Conservation (phyloP, 2,797 vertebrate genomes). For the Falco berigora region DNA sequence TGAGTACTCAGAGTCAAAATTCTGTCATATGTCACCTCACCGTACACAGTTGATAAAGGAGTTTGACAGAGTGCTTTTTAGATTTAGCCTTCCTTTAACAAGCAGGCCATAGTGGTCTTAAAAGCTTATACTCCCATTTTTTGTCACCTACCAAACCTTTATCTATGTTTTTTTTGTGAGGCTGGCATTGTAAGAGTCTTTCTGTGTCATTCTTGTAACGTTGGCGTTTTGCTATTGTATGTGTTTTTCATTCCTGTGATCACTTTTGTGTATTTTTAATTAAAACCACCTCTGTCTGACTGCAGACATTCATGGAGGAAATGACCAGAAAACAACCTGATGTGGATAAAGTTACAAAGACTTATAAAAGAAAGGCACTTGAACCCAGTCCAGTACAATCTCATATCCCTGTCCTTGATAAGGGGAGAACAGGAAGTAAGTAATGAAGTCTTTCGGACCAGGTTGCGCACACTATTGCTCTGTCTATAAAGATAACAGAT, state of each 20-base stretch:
- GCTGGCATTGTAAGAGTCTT: neutral
- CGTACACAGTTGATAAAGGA: neutral
- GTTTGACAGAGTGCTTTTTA: neutral
- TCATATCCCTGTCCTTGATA: constrained; percentile 92
- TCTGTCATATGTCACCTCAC: neutral
- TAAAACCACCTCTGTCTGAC: constrained; percentile 6
- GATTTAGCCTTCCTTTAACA: neutral
- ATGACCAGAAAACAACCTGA: constrained; percentile 99
- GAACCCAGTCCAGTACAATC: constrained; percentile 80
- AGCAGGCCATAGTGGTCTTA: neutral
- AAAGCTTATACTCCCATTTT: neutral
- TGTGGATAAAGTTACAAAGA: constrained; percentile 98
- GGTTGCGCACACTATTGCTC: neutral
- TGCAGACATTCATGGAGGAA: constrained; percentile 97
- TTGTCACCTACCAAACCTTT: neutral
- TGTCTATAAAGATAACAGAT: neutral
- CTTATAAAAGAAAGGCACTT: constrained; percentile 89
- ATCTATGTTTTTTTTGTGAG: neutral
- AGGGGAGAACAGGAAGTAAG: constrained; percentile 89
- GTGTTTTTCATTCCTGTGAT: neutral
- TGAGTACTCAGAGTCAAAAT: neutral
- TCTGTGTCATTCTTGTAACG: neutral
- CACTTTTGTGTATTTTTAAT: neutral
- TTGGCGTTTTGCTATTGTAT: neutral
- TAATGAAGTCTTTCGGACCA: neutral